phyloP scores from a whole-genome alignment of 2,113 vertebrate species.

The Brachyhypopomus gauderio region DNA sequence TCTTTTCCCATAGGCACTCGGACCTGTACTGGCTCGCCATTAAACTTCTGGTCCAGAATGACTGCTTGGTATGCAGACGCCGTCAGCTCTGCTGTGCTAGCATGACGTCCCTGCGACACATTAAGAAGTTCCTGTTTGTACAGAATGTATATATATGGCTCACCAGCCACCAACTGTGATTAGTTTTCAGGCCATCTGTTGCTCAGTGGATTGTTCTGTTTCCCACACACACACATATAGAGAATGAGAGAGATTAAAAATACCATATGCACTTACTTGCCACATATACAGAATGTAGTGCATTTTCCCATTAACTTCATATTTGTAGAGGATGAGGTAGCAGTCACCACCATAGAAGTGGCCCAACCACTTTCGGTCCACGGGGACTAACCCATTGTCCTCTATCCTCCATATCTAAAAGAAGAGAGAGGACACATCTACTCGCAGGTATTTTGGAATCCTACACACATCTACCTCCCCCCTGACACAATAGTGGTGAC shows the following conservation, averaged over 20 bases:
- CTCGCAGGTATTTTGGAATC: neutral
- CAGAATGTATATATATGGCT: neutral
- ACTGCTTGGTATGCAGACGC: conserved; percentile 82
- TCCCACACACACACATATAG: neutral
- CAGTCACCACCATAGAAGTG: conserved; percentile 88
- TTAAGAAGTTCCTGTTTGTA: neutral
- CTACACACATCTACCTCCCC: neutral
- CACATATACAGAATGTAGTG: conserved; percentile 85
- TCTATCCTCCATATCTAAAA: conserved; percentile 83
- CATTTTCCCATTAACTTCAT: conserved; percentile 75
- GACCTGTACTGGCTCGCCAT: conserved; percentile 81
- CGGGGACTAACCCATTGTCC: conserved; percentile 74
- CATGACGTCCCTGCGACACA: conserved; percentile 77
- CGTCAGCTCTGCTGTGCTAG: conserved; percentile 77
- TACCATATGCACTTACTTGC: conserved; percentile 76
- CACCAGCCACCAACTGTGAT: neutral
- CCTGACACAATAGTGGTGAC: no score
- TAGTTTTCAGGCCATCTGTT: neutral
- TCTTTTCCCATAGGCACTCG: conserved; percentile 89
- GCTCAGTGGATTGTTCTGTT: neutral
- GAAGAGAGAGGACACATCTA: neutral
- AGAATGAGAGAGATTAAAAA: neutral
- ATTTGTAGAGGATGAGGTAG: conserved; percentile 86
- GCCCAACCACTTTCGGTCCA: conserved; percentile 81
- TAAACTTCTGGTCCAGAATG: conserved; percentile 80